Percentiles rank a stretch among this genome's conserved stretches.
Conservation (phyloP, 2,888 invertebrate species). For the Priocnemis perturbator region DNA sequence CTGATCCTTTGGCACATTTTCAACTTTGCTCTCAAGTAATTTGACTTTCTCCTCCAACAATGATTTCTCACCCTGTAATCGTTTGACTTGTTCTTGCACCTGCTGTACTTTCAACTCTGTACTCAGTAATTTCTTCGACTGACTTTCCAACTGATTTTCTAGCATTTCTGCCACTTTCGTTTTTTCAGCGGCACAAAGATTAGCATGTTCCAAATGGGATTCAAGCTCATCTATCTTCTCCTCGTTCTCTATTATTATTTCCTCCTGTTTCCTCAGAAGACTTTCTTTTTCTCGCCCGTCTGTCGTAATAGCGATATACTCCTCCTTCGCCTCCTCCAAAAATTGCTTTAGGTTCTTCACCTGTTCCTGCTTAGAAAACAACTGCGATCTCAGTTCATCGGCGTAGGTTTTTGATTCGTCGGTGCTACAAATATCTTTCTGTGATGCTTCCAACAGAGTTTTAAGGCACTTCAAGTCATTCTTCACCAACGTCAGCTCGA, state of each 20-base stretch:
- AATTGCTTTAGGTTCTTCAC: constrained; percentile 65
- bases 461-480: constrained; percentile 60
- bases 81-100: constrained; percentile 23
- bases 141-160: constrained; percentile 60
- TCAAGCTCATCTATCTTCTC: constrained; percentile 65
- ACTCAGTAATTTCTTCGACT: constrained; percentile 27
- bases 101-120: constrained; percentile 15
- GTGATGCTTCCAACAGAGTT: constrained; percentile 54
- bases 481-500: constrained; percentile 58
- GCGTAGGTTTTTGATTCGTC: constrained; percentile 49
- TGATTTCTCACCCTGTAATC: constrained; percentile 37
- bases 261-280: constrained; percentile 55
- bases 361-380: constrained; percentile 57
- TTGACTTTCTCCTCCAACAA: constrained; percentile 13
- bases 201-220: constrained; percentile 56
- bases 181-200: constrained; percentile 60
- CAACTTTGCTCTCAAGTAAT: background rate
- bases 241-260: constrained; percentile 50
- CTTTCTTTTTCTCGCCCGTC: constrained; percentile 52
- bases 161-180: constrained; percentile 55
- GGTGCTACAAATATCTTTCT: constrained; percentile 48
- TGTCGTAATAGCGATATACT: constrained; percentile 62
- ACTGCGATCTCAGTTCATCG: constrained; percentile 57
- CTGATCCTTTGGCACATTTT: constrained; percentile 1
- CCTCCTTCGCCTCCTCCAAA: constrained; percentile 70